Base-by-base conservation (phyloP, 2,797 vertebrate genomes). In the Ciconia nigra region DNA sequence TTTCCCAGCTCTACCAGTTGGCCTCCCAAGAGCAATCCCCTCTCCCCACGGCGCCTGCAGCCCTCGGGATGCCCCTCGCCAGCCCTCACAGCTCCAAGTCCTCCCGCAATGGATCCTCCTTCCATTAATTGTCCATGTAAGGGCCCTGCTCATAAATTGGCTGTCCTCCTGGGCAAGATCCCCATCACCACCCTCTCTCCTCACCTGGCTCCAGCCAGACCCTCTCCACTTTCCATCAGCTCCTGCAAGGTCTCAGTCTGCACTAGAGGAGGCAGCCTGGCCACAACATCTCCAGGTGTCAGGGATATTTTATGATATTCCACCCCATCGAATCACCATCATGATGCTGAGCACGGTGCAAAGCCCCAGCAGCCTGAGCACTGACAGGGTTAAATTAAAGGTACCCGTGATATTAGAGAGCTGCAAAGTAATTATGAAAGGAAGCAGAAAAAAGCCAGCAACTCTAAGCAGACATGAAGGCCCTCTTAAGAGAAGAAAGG, bases 401-500 rank as follows among this genome's bases (percentile, higher is more conserved):
- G 95, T 69, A 92, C 93, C 79, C 54, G 0, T 29, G 79, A 55
- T 76, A 58, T 77, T 82, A 85, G 66, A 93, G 79, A 92, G 62
- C 91, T 91, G 93, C 90, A 82, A 92, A 91, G 85, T 90, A 92
- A 94, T 93, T 90, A 93, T 72, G 77, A 92, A 93, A 95, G 94
- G 87, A 78, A 86, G 90, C 83, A 95, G 88, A 95, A 96, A 87
- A 91, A 90, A 79, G 87, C 70, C 85, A 96, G 96, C 89, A 90
- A 91, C 96, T 94, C 90, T 69, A 93, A 95, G 89, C 91, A 94
- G 95, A 95, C 84, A 49, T 90, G 93, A 92, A 96, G 87, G 80
- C 87, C 89, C 96, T 96, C 95, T 96, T 95, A 96, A 93, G 95
- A 97, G 96, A 96, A 96, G 94, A 95, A 97, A 97, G 95, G 95